These are phyloP conservation scores for Pachyuromys duprasi DNA, from an alignment of 2,797 vertebrate species.

Conservation along the genomic window DNA sequence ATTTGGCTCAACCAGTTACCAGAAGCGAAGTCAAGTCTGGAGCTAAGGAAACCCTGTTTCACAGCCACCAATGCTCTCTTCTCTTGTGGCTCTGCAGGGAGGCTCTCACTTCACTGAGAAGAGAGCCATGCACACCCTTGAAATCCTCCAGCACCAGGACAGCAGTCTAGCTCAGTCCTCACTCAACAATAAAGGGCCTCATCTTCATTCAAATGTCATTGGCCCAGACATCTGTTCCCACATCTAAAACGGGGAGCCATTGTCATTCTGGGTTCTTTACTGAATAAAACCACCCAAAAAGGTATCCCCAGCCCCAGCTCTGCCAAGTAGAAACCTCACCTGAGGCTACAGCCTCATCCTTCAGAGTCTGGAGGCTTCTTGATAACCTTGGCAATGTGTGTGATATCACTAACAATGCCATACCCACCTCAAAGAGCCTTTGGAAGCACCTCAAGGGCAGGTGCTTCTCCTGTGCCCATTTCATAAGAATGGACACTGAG, in stretches of 20 bases:
- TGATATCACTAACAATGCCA: fast-evolving
- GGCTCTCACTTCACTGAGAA: neutral
- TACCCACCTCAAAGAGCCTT: neutral
- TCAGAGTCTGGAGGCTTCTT: neutral
- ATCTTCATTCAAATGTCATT: neutral
- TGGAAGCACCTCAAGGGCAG: neutral
- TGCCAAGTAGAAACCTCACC: neutral
- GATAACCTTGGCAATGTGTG: neutral
- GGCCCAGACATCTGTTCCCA: neutral
- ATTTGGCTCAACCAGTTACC: neutral
- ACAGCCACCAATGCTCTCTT: neutral
- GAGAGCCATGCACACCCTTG: neutral
- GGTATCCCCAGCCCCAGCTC: neutral
- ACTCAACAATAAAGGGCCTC: neutral
- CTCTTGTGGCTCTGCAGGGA: neutral
- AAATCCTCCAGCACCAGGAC: neutral
- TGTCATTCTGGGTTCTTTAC: neutral
- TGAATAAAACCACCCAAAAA: neutral
- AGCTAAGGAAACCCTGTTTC: neutral
- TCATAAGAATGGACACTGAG: neutral
- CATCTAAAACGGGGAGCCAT: neutral
- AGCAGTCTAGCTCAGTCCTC: neutral
- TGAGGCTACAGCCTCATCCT: neutral
- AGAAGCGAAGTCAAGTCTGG: neutral
- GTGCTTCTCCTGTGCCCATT: neutral